A percentile compares a stretch with the other conserved stretches of the same genome.
Evolutionary conservation across 2,888 invertebrate genomes (phyloP).

Genomic region (Entomobrya proxima): DNA sequence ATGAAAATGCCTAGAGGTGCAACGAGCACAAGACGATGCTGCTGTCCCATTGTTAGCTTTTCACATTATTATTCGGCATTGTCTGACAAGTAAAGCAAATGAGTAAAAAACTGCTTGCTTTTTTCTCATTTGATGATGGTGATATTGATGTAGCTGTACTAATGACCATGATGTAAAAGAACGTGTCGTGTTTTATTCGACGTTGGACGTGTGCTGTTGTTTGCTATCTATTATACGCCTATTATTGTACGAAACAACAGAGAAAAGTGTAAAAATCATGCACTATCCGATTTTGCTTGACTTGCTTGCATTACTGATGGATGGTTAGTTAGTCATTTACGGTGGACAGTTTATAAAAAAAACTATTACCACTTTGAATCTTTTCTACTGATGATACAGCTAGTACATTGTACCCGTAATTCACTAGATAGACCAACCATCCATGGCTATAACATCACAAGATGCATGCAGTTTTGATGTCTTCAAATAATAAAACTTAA

Average conservation of each 20-base stretch:
- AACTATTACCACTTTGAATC: constrained; percentile 1
- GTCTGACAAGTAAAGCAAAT: constrained; percentile 30
- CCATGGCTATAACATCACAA: too few relatives aligned
- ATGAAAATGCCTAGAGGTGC: constrained; percentile 36
- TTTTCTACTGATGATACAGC: too few relatives aligned
- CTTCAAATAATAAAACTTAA: too few relatives aligned
- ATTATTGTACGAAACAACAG: constrained; percentile 19
- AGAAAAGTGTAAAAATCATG: background rate
- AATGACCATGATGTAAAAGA: constrained; percentile 44
- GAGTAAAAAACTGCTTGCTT: background rate
- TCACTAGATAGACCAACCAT: too few relatives aligned
- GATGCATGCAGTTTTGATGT: too few relatives aligned
- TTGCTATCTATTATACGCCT: constrained; percentile 47
- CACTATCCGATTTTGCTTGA: constrained; percentile 13
- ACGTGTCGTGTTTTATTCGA: constrained; percentile 31
- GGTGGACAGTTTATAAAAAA: background rate
- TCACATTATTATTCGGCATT: constrained; percentile 41
- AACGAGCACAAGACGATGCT: constrained; percentile 25
- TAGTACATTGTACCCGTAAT: too few relatives aligned
- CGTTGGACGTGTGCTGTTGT: constrained; percentile 57
- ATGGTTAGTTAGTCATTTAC: background rate
- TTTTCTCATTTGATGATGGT: constrained; percentile 22
- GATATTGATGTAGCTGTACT: constrained; percentile 49
- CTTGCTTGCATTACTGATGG: constrained; percentile 22
- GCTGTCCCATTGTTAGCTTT: constrained; percentile 50